phyloP scores from a whole-genome alignment of 2,797 vertebrate genomes.

The Poeciliopsis turneri region DNA sequence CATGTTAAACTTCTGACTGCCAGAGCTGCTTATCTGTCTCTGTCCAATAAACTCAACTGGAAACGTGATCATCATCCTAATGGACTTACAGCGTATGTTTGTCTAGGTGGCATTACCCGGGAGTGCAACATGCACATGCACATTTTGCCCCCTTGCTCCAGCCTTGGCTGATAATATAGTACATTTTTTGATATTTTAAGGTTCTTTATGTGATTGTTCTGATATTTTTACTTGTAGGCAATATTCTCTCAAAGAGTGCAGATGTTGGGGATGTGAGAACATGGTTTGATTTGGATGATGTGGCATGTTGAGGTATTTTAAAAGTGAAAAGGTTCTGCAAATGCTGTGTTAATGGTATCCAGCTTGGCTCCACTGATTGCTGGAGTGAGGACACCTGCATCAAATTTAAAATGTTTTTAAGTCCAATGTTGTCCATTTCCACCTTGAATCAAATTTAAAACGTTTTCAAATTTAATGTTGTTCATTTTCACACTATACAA shows the following conservation, averaged over 20 bases:
- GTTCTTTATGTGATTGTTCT: not conserved
- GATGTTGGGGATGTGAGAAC: not conserved
- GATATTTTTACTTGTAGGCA: not conserved
- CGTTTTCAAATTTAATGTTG: not conserved
- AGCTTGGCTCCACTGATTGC: not conserved
- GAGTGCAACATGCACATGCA: conserved; percentile 5
- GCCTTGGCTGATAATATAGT: not conserved
- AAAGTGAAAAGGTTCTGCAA: not conserved
- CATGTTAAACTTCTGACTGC: conserved; percentile 44
- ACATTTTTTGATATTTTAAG: not conserved
- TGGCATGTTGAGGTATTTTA: not conserved
- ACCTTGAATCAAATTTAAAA: not conserved
- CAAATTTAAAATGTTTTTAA: not conserved
- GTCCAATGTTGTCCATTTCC: not conserved
- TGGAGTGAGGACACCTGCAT: not conserved
- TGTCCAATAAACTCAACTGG: conserved; percentile 36
- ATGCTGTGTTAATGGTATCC: not conserved
- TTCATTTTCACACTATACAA: not conserved
- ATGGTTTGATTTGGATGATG: not conserved
- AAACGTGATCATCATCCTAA: conserved; percentile 38
- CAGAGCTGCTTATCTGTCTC: conserved; percentile 30
- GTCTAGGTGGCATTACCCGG: not conserved
- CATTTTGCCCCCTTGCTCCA: not conserved
- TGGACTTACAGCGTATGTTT: conserved; percentile 14
- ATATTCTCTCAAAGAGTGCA: not conserved